Base-by-base conservation (phyloP, 1,140 invertebrate species). In the Drepana arcuata region DNA sequence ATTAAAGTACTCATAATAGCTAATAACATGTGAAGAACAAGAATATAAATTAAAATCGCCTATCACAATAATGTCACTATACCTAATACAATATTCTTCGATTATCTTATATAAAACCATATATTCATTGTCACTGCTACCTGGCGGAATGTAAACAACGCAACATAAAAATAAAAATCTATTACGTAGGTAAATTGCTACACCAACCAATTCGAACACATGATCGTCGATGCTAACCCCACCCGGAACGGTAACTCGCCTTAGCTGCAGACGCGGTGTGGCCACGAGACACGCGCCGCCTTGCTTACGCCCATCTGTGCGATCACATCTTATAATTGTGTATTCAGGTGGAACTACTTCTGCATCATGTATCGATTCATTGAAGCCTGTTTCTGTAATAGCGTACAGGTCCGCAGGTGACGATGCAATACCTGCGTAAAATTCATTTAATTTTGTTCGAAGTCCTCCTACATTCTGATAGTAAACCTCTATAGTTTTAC, bases 41-140 rank as follows among this genome's bases (percentile, higher is more conserved):
- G 32, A 34, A 34, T 24, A 24, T 14, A 34, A 24, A 34, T 34
- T 24, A n/a, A 16, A n/a, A n/a, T n/a, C n/a, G n/a, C n/a, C n/a
- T n/a, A n/a, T n/a, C n/a, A n/a, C n/a, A n/a, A n/a, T n/a, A 24
- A 34, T 12, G 2, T 11, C 14, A 24, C 15, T 24, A 24, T 24
- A 34, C 10, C 7, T 34, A 34, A 2, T 25, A 34, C 32, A 34
- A 14, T 24, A 24, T 34, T 34, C 1, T 14, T 34, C 32, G 11
- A 34, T 23, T 2, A 13, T 26, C n/a, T n/a, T 26, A 26, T n/a
- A 26, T 11, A 26, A 2, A n/a, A 26, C n/a, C 24, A 26, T 26
- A n/a, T 26, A 26, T 2, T 26, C 24, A 26, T 6, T 26, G 3
- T 26, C 24, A 26, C n/a, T n/a, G n/a, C n/a, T n/a, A n/a, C n/a